Conservation (phyloP, 2,113 vertebrate species). For the Turnix velox region DNA sequence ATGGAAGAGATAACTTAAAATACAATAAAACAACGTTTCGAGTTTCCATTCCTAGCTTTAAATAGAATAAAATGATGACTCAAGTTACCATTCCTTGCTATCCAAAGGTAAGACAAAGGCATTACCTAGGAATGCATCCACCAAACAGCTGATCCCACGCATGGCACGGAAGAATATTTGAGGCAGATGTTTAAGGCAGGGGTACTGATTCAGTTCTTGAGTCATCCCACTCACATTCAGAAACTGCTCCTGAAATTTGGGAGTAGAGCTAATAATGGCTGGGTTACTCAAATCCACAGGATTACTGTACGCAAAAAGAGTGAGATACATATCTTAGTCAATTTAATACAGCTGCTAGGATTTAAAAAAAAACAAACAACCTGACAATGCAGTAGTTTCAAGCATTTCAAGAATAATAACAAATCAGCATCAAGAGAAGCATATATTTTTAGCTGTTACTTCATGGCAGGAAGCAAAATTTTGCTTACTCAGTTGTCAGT, state of each 20-base stretch:
- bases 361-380: neutral
- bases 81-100: neutral
- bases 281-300: conserved; percentile 97
- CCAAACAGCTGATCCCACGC: conserved; percentile 93
- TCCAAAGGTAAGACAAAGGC: conserved; percentile 14
- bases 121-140: conserved; percentile 95
- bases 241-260: conserved; percentile 97
- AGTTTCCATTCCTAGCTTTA: neutral
- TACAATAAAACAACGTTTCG: neutral
- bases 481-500: neutral
- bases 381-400: neutral
- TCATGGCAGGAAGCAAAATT: neutral
- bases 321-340: neutral
- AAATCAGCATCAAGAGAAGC: neutral
- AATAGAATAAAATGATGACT: neutral
- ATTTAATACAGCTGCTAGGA: neutral
- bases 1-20: neutral
- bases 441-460: neutral
- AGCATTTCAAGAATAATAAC: neutral
- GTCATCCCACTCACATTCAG: conserved; percentile 90
- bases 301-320: conserved; percentile 76
- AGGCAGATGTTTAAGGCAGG: conserved; percentile 94
- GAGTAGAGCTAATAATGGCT: conserved; percentile 92
- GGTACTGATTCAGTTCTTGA: conserved; percentile 91
- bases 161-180: conserved; percentile 98